phyloP scores from a whole-genome alignment of 2,888 invertebrate species.

The Phyto melanocephala region DNA sequence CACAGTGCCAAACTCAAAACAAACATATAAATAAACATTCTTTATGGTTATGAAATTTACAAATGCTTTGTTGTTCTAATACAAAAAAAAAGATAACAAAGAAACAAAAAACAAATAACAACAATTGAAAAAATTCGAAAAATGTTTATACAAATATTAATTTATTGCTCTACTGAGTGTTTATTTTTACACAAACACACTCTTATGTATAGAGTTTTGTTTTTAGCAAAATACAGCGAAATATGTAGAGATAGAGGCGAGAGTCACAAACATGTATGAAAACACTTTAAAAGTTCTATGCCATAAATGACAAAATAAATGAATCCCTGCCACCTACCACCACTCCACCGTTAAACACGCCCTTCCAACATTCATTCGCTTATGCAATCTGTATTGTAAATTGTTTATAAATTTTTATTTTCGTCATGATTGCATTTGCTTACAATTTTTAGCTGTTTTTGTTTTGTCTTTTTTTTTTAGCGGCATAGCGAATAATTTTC shows the following conservation, averaged over 20 bases:
- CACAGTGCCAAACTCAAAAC: constrained; percentile 13
- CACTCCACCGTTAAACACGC: background rate
- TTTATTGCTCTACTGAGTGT: constrained; percentile 42
- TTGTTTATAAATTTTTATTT: no score
- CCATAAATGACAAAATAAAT: constrained; percentile 10
- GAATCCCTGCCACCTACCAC: background rate
- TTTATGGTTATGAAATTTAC: constrained; percentile 8
- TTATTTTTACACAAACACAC: background rate
- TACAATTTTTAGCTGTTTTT: no score
- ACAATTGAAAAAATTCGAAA: no score
- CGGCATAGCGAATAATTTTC: background rate
- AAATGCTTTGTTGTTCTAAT: background rate
- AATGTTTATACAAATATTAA: constrained; percentile 18
- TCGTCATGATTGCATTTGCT: constrained; percentile 3
- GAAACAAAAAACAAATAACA: background rate
- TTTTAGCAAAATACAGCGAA: background rate
- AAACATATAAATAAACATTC: constrained; percentile 31
- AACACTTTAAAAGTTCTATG: background rate
- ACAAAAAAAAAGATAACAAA: background rate
- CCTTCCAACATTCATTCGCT: background rate
- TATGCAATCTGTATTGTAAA: background rate
- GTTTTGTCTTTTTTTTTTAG: background rate
- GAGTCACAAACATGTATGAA: background rate
- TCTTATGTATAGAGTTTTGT: background rate
- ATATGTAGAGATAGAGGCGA: background rate